Conservation (phyloP, 2,113 vertebrate genomes). For the Pontoporia blainvillei region DNA sequence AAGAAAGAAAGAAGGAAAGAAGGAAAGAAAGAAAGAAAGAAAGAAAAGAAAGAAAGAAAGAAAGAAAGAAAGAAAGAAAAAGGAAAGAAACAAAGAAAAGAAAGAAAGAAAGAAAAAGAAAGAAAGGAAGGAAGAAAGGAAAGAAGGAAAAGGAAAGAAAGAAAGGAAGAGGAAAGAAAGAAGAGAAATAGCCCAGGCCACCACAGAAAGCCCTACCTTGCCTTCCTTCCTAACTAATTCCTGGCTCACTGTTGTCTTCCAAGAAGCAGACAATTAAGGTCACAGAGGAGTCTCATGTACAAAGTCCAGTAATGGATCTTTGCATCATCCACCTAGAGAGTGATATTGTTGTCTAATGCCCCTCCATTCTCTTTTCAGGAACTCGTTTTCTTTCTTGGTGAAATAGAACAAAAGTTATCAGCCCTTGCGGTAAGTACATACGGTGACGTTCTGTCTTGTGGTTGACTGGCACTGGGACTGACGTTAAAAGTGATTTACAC, state of each 20-base stretch:
- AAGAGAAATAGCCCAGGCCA: neutral
- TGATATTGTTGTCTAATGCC: neutral
- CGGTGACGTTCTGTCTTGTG: neutral
- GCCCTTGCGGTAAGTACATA: neutral
- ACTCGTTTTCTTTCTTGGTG: neutral
- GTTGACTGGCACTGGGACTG: neutral
- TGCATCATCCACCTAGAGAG: neutral
- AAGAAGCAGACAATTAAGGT: neutral
- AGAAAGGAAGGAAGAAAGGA: too few species aligned
- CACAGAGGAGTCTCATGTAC: neutral
- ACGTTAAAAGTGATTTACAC: neutral
- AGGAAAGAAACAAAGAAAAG: accelerated
- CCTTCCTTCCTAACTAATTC: neutral
- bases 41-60: too few species aligned
- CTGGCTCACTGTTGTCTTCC: neutral
- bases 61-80: too few species aligned
- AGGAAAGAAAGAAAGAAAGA: too few species aligned
- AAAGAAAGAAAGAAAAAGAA: accelerated
- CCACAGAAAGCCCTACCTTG: neutral
- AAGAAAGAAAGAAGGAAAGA: too few species aligned
- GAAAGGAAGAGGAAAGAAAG: neutral
- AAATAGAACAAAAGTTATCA: neutral
- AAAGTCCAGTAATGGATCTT: neutral
- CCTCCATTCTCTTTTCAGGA: neutral
- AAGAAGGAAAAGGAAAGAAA: too few species aligned